Evolutionary conservation across 2,888 invertebrate species (phyloP), one percentile per base, ranked within the genome.

Genomic region (Zelleria hepariella): DNA sequence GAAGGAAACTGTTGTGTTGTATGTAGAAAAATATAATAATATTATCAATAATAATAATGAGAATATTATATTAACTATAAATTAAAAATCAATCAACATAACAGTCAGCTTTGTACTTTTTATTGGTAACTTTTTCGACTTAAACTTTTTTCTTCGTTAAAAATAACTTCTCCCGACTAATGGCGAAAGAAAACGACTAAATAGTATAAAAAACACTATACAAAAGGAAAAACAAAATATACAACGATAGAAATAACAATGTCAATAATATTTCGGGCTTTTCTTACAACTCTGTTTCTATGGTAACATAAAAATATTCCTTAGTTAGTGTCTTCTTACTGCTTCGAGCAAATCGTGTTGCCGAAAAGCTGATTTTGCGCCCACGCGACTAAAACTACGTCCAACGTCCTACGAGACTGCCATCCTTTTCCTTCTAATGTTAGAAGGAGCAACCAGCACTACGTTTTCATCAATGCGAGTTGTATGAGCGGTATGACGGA

Each of bases 1-100:
- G 95, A 98, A 80, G 99, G 99, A 0, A 99, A 99, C 78, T 98
- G 98, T 96, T 98, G 98, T 88, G 91, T 95, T 32, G 86, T 95
- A 66, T 91, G 96, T 71, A 86, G 91, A 73, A 96, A 94, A 88
- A 72, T 75, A 66, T 74, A 75, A 75, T 60, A 60, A 60, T 54
- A 61, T 61, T 7, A 3, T 15, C 15, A 15, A 10, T 15, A 42
- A 15, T 32, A 32, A 6, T 32, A 32, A 32, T 32, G 32, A 15
- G 10, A 15, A 42, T 4, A 42, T 42, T 42, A 15, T 6, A n/a
- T n/a, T n/a, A n/a, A n/a, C n/a, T n/a, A n/a, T n/a, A n/a, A n/a
- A n/a, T n/a, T n/a, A n/a, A n/a, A n/a, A 32, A 32, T 32, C 0
- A 42, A 54, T 62, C 62, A 69, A 71, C 62, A 65, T 73, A 76